Base-by-base conservation (phyloP, 2,797 vertebrate genomes). In the Lagodon rhomboides region DNA sequence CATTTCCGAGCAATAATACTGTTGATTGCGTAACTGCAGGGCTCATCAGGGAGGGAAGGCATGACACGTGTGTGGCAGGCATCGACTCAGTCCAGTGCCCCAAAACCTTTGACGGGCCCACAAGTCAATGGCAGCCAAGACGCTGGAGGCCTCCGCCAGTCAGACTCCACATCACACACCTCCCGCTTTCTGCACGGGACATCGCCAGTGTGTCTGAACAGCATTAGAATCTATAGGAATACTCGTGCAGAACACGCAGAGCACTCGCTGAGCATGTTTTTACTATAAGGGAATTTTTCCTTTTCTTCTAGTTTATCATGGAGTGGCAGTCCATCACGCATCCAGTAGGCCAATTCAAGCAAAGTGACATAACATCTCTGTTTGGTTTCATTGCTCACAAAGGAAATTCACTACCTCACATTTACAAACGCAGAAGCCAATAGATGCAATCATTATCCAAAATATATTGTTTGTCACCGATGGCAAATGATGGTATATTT, bases 401-500 rank as follows among this genome's bases (percentile, higher is more conserved):
- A 91, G 69, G 75, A 83, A 91, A 93, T 88, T 91, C 90, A 92
- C 92, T 88, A 88, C 89, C 86, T 87, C 85, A 77, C 90, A 84
- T 93, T 93, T 92, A 90, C 85, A 90, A 92, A 93, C 75, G 89
- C 86, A 88, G 66, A 82, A 87, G 86, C 85, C 89, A 91, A 91
- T 78, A 88, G 88, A 89, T 66, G 85, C 87, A 88, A 92, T 93
- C 91, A 89, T 93, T 92, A 91, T 88, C 85, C 74, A 86, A 91
- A 94, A 93, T 93, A 90, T 93, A 93, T 92, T 87, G 90, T 92
- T 92, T 92, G 90, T 94, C 92, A 93, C 77, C 58, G 82, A 87
- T 90, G 86, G 88, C 83, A 93, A 92, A 93, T 84, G 89, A 91
- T 80, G 88, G 89, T 80, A 73, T 85, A 92, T 93, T 93, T 93